Base-by-base conservation (phyloP, 1,140 invertebrate species). In the Rhynchophorus ferrugineus region DNA sequence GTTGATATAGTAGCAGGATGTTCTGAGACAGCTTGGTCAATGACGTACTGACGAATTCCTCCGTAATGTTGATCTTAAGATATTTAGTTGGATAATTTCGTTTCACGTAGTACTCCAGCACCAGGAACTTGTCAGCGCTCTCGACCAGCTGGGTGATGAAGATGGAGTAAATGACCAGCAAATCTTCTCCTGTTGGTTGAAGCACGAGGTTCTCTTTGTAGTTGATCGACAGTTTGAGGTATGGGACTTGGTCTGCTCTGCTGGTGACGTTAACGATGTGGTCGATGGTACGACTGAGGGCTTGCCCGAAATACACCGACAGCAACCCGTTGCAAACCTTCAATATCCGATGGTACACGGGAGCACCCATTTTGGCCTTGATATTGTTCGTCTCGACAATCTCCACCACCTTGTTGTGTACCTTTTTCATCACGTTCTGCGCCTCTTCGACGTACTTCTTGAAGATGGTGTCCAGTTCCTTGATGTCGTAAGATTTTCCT, bases 211-310 rank as follows among this genome's bases (percentile, higher is more conserved):
- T 71, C 14, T 70, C 67, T 39, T 74, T 65, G 60, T 73, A 77
- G 60, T 69, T 66, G 46, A 78, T 60, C 21, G 69, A 65, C 6
- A 82, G 16, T 49, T 72, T 70, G 3, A 82, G 60, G 48, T 72
- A 69, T 2, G 80, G 79, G 16, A 78, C 69, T 1, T 58, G 60
- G 1, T 64, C 49, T 2, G 59, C 56, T 35, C 73, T 60, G 0
- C 57, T 57, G 21, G 78, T 72, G 2, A 76, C 57, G 2, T 68
- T 59, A 6, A 77, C 61, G 17, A 81, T 60, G 49, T 79, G 67
- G 13, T 75, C 63, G 3, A 80, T 73, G 1, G 75, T 79, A 2
- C 71, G 63, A 29, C 73, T 71, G 35, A 79, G 71, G 14, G 71
- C 53, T 43, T 70, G 65, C 16, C 72, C 72, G 7, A 81, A 69